These are phyloP conservation scores for Chionis minor DNA, from an alignment of 2,113 vertebrate genomes.

Conservation along the genomic window DNA sequence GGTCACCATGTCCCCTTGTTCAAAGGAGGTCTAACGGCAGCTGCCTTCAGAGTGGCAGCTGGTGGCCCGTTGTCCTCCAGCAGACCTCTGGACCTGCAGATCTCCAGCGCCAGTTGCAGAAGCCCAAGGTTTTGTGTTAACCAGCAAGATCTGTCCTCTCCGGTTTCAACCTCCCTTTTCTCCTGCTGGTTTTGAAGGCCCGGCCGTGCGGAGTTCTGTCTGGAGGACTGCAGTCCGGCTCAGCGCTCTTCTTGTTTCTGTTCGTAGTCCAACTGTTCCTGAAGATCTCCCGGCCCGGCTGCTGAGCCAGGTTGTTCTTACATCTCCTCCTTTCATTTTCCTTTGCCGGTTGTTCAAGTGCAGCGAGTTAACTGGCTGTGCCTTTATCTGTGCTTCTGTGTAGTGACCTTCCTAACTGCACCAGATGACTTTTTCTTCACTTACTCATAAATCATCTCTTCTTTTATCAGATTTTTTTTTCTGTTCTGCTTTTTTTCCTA, in stretches of 20 bases:
- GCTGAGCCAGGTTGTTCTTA: not conserved
- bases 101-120: not conserved
- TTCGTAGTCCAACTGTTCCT: not conserved
- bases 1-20: rapidly evolving
- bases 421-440: not conserved
- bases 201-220: not conserved
- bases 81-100: not conserved
- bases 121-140: not conserved
- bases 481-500: not conserved
- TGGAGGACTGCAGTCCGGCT: not conserved
- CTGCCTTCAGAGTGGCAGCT: not conserved
- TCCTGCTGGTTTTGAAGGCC: not conserved
- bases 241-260: rapidly evolving
- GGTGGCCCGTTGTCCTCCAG: not conserved
- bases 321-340: not conserved
- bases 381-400: not conserved
- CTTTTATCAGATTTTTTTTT: not conserved
- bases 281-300: not conserved
- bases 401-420: not conserved
- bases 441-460: not conserved
- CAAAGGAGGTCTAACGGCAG: not conserved
- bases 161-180: not conserved
- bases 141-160: not conserved
- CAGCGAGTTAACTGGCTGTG: not conserved
- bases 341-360: not conserved